Conservation (phyloP, 1,140 invertebrate genomes). For the Cardiocondyla obscurior region DNA sequence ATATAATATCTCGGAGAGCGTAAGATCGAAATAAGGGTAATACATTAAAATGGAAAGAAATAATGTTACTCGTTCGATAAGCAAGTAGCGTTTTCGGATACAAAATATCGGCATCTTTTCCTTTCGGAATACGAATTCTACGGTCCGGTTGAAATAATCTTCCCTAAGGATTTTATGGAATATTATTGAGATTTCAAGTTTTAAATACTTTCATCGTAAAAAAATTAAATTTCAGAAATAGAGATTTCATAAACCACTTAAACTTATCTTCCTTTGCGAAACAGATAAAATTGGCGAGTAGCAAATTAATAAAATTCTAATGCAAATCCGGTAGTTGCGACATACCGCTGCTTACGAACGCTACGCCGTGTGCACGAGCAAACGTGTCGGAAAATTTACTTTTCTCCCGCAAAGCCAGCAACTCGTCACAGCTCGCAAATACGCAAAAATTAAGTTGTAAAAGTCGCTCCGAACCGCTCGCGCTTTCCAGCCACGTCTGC, state of each 20-base stretch:
- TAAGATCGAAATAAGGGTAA: slow-evolving; percentile 28
- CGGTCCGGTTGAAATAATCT: neutral
- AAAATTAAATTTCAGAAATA: too few species aligned
- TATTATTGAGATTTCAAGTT: neutral
- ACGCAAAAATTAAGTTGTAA: slow-evolving; percentile 59
- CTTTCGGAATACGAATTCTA: neutral
- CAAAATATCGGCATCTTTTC: neutral
- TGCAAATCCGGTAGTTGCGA: neutral
- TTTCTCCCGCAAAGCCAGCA: slow-evolving; percentile 41
- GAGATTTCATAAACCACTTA: neutral
- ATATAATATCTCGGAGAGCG: slow-evolving; percentile 21
- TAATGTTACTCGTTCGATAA: slow-evolving; percentile 3
- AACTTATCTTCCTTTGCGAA: neutral
- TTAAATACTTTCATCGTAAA: neutral
- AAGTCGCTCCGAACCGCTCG: slow-evolving; percentile 53
- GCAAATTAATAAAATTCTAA: slow-evolving; percentile 41
- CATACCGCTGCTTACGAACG: slow-evolving; percentile 28
- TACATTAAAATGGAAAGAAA: slow-evolving; percentile 37
- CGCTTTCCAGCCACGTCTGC: slow-evolving; percentile 51
- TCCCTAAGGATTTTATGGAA: neutral
- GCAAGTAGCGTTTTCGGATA: slow-evolving; percentile 4
- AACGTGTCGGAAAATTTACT: slow-evolving; percentile 57
- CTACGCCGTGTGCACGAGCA: slow-evolving; percentile 26
- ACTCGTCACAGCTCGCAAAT: slow-evolving; percentile 39
- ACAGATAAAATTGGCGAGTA: neutral